Conservation (phyloP, 1,140 invertebrate species). For the Papilio dardanus region DNA sequence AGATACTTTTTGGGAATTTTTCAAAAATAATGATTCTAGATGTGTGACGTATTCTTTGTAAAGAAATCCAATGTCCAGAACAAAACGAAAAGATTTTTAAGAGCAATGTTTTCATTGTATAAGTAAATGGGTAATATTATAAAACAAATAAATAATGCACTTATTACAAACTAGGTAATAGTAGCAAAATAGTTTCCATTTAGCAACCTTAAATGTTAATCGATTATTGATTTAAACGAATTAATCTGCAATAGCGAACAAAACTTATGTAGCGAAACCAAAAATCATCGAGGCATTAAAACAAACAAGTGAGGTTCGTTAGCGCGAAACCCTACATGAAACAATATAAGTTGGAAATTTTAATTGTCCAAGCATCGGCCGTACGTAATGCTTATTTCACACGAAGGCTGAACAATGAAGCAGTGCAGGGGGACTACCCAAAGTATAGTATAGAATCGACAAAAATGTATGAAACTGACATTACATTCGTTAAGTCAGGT, state of each 20-base stretch:
- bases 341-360: conserved; percentile 26
- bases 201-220: background rate
- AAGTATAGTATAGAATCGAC: background rate
- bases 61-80: too few relatives aligned
- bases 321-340: conserved; percentile 9
- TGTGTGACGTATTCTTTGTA: too few relatives aligned
- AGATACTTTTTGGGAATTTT: too few relatives aligned
- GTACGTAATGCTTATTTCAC: background rate
- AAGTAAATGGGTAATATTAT: too few relatives aligned
- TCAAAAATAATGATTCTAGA: too few relatives aligned
- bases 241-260: background rate
- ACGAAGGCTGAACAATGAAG: background rate
- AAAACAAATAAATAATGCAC: too few relatives aligned
- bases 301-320: conserved; percentile 18
- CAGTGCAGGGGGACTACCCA: background rate
- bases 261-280: background rate
- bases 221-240: background rate
- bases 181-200: background rate
- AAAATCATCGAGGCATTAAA: conserved; percentile 27
- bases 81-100: background rate
- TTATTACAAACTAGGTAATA: background rate
- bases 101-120: too few relatives aligned
- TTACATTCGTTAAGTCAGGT: too few relatives aligned
- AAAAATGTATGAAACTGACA: too few relatives aligned
- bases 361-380: conserved; percentile 10